A percentile compares a stretch with the other conserved stretches of the same genome.
These are phyloP conservation scores for Drosophila lacicola DNA, from an alignment of 2,888 invertebrate species.

Conservation along the genomic window DNA sequence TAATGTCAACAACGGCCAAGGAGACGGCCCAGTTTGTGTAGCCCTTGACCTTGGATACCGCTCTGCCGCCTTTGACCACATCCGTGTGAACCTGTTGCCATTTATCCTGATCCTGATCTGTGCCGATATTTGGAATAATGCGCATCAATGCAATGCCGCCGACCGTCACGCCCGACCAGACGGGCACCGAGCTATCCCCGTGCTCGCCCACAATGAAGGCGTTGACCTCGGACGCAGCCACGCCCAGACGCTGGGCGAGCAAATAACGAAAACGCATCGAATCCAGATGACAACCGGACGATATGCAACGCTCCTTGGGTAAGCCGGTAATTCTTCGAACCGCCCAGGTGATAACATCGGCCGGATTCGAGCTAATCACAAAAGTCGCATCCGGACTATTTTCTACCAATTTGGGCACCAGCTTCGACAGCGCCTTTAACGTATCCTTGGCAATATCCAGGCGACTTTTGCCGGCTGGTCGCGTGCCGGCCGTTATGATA, in stretches of 20 bases:
- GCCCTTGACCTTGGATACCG: constrained; percentile 92
- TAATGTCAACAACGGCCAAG: constrained; percentile 89
- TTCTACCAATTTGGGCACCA: constrained; percentile 87
- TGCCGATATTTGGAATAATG: constrained; percentile 89
- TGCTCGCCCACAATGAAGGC: constrained; percentile 96
- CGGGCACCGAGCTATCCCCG: constrained; percentile 93
- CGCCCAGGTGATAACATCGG: constrained; percentile 94
- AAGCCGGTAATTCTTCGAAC: constrained; percentile 95
- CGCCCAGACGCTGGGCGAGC: constrained; percentile 90
- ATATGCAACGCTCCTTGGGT: constrained; percentile 92
- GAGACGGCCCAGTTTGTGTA: constrained; percentile 95
- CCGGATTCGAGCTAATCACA: constrained; percentile 93
- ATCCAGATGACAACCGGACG: constrained; percentile 95
- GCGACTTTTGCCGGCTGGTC: constrained; percentile 92
- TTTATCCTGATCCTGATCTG: constrained; percentile 89
- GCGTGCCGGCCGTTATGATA: constrained; percentile 93
- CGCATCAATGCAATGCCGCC: constrained; percentile 92
- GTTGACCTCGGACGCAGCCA: constrained; percentile 92
- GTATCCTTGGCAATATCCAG: constrained; percentile 93
- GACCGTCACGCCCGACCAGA: constrained; percentile 95
- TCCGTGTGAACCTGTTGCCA: constrained; percentile 90
- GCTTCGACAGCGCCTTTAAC: constrained; percentile 91
- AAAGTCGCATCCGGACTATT: constrained; percentile 92
- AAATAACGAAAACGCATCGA: constrained; percentile 93
- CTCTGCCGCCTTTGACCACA: constrained; percentile 92